A percentile compares a stretch with the other conserved stretches of the same genome.
These are phyloP conservation scores for Microctonus brassicae DNA, from an alignment of 2,888 invertebrate genomes.

Conservation along the genomic window DNA sequence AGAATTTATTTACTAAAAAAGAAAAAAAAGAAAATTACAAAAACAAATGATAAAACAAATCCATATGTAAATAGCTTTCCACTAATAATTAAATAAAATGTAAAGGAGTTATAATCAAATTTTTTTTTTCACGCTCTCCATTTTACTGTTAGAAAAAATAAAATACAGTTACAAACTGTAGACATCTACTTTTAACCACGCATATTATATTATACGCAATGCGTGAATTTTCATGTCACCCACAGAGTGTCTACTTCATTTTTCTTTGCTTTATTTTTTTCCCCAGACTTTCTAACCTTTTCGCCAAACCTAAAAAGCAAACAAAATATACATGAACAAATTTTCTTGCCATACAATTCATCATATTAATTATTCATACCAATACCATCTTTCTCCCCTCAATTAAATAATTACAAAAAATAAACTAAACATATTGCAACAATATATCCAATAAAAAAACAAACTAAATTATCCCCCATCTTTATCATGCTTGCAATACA, in stretches of 20 bases:
- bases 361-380: too few relatives aligned
- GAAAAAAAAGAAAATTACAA: background rate
- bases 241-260: too few relatives aligned
- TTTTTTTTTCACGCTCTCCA: background rate
- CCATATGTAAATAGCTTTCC: conserved; percentile 1
- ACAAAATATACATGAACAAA: too few relatives aligned
- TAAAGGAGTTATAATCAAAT: background rate
- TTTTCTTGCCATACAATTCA: background rate
- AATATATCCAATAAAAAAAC: too few relatives aligned
- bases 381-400: too few relatives aligned
- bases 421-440: too few relatives aligned
- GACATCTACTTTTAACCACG: background rate
- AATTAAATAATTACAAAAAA: too few relatives aligned
- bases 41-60: background rate
- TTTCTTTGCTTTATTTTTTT: background rate
- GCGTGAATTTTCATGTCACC: background rate
- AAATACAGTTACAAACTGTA: conserved; percentile 4
- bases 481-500: too few relatives aligned
- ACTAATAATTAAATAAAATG: background rate
- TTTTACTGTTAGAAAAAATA: too few relatives aligned
- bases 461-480: too few relatives aligned
- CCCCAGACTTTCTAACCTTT: background rate
- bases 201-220: background rate
- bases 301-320: background rate
- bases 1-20: background rate